These are phyloP conservation scores for Xestoiulus laeticollis DNA, from an alignment of 2,888 invertebrate species.

Conservation along the genomic window DNA sequence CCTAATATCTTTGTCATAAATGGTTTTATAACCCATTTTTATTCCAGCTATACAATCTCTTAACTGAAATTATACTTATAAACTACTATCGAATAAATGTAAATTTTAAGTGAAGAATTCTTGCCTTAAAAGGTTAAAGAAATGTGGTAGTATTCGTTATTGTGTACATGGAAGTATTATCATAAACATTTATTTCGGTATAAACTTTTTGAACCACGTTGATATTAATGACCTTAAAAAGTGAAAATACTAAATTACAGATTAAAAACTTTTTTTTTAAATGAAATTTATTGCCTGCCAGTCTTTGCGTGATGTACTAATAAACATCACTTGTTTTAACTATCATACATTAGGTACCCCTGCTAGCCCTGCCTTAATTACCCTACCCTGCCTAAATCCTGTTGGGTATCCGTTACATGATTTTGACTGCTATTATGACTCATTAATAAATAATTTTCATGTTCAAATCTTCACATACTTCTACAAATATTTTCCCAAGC, in stretches of 20 bases:
- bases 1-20: constrained; percentile 6
- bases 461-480: not conserved
- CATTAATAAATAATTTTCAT: not conserved
- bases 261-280: too few species aligned
- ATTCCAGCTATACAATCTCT: not conserved
- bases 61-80: not conserved
- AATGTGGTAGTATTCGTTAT: not conserved
- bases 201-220: too few species aligned
- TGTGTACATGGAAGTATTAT: not conserved
- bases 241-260: too few species aligned
- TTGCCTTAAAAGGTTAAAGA: not conserved
- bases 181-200: too few species aligned
- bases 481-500: not conserved
- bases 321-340: too few species aligned
- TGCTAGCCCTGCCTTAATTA: too few species aligned
- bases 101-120: not conserved
- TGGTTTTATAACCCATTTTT: constrained; percentile 27
- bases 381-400: not conserved
- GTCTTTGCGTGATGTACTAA: too few species aligned
- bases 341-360: too few species aligned
- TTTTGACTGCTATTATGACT: not conserved
- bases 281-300: too few species aligned
- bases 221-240: too few species aligned
- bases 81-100: not conserved
- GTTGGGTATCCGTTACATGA: not conserved